phyloP scores from a whole-genome alignment of 2,888 invertebrate species.

The Loripinus fragilis region DNA sequence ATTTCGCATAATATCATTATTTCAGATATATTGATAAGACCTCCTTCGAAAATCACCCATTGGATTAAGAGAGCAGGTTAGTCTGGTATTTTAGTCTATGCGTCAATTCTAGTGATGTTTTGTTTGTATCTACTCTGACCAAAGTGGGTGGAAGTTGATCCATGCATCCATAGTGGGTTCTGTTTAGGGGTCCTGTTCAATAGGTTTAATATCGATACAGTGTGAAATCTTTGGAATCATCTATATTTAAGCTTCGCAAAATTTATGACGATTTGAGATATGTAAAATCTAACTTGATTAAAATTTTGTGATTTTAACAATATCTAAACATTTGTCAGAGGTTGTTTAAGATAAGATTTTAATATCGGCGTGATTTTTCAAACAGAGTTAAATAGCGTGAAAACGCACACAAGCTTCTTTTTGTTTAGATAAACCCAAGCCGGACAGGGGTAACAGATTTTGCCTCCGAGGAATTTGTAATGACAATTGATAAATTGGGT shows the following conservation, averaged over 20 bases:
- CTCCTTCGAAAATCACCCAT: too few species aligned
- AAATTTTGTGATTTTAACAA: conserved; percentile 2
- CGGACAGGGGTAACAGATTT: neutral
- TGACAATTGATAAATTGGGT: conserved; percentile 16
- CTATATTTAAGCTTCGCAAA: neutral
- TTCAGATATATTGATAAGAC: conserved; percentile 51
- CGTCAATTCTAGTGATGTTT: too few species aligned
- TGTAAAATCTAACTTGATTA: neutral
- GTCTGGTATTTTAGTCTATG: too few species aligned
- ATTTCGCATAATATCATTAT: conserved; percentile 60
- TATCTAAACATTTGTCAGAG: neutral
- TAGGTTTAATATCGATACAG: conserved; percentile 51
- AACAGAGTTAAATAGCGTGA: neutral
- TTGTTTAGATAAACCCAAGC: neutral
- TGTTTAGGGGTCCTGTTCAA: neutral
- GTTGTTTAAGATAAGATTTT: neutral
- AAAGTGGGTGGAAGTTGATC: too few species aligned
- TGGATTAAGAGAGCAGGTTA: too few species aligned
- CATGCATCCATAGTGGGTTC: too few species aligned
- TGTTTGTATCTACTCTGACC: too few species aligned
- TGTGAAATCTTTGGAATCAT: conserved; percentile 27
- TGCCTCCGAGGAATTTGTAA: neutral
- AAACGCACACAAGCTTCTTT: neutral
- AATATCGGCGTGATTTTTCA: neutral
- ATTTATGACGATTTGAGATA: neutral